These are phyloP conservation scores for Galemys pyrenaicus DNA, from an alignment of 2,113 vertebrate species.

Conservation along the genomic window DNA sequence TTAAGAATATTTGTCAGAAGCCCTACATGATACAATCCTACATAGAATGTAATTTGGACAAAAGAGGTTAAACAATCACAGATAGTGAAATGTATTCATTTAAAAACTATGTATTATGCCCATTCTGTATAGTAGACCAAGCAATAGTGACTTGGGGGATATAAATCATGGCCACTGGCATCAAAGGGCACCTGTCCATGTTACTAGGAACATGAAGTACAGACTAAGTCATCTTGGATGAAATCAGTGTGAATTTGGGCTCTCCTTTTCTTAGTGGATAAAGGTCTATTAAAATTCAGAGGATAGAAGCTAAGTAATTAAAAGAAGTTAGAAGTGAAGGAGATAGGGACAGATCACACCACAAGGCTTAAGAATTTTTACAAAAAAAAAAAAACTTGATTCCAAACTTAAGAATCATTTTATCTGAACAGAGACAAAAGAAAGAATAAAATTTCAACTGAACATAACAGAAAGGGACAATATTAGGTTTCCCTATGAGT, in stretches of 20 bases:
- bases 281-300: background rate
- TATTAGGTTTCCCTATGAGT: background rate
- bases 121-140: background rate
- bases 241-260: background rate
- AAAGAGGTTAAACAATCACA: slow-evolving; percentile 6
- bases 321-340: slow-evolving; percentile 32
- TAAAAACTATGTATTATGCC: background rate
- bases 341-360: background rate
- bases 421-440: background rate
- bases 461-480: background rate
- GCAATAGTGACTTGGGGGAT: background rate
- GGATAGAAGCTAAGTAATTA: background rate
- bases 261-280: background rate
- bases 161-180: background rate
- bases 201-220: background rate
- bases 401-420: background rate
- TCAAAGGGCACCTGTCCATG: background rate
- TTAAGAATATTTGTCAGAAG: background rate
- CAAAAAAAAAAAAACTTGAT: background rate
- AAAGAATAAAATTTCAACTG: background rate
- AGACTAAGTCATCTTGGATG: background rate
- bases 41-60: background rate
- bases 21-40: background rate
- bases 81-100: slow-evolving; percentile 9
- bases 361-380: slow-evolving; percentile 7